Evolutionary conservation across 2,888 invertebrate species (phyloP).

Genomic region (Ectropis crepuscularia): DNA sequence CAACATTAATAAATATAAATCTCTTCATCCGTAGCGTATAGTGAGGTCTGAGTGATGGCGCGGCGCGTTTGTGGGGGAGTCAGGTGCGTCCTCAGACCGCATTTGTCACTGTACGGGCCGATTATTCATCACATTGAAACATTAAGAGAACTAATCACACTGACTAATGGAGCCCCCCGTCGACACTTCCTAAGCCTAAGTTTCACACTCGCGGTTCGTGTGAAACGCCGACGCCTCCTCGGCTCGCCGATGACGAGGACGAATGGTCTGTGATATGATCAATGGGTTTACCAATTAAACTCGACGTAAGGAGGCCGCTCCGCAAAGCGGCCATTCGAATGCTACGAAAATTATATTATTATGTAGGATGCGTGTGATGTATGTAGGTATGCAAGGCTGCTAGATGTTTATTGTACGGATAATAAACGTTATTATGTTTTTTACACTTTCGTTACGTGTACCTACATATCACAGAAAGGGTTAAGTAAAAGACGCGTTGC

Average conservation of each 20-base stretch:
- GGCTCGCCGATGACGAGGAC: constrained; percentile 64
- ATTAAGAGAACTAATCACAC: constrained; percentile 83
- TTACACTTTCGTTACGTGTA: no score
- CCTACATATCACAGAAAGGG: no score
- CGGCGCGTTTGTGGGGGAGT: constrained; percentile 74
- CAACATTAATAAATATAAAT: constrained; percentile 78
- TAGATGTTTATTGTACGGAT: no score
- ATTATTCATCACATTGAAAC: constrained; percentile 85
- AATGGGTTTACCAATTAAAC: constrained; percentile 56
- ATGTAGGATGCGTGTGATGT: constrained; percentile 8
- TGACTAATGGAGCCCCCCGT: constrained; percentile 84
- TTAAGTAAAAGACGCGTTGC: no score
- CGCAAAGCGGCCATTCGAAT: constrained; percentile 16
- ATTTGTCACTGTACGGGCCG: constrained; percentile 83
- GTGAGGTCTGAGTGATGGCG: constrained; percentile 74
- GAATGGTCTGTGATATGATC: constrained; percentile 62
- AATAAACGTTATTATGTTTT: no score
- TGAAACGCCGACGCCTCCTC: constrained; percentile 58
- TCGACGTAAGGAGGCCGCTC: constrained; percentile 32
- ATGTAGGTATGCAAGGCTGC: no score
- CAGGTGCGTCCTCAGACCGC: constrained; percentile 78
- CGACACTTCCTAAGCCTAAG: constrained; percentile 81
- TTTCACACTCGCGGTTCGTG: constrained; percentile 69
- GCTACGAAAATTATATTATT: constrained; percentile 17
- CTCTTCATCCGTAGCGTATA: constrained; percentile 77